Conservation (phyloP, 2,113 vertebrate species). For the Microtus pennsylvanicus region DNA sequence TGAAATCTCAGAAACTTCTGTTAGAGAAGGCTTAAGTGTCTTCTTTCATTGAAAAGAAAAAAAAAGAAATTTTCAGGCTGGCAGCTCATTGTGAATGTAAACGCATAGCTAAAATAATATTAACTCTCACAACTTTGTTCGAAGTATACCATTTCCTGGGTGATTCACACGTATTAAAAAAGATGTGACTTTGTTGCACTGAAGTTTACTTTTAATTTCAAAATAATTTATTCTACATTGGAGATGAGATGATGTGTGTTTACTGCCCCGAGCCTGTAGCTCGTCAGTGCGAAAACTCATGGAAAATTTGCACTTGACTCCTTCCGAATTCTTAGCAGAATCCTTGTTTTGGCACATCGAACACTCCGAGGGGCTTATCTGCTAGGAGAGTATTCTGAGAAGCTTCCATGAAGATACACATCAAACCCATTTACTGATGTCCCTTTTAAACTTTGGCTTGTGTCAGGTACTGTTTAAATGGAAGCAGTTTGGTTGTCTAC, state of each 20-base stretch:
- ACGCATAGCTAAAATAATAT: conserved; percentile 62
- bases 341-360: conserved; percentile 21
- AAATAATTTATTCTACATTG: conserved; percentile 48
- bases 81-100: conserved; percentile 52
- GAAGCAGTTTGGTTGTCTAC: conserved; percentile 64
- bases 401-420: conserved; percentile 62
- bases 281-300: conserved; percentile 65
- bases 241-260: conserved; percentile 50
- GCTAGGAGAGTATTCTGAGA: conserved; percentile 71
- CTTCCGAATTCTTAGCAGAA: conserved; percentile 66
- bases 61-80: conserved; percentile 52
- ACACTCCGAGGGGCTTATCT: conserved; percentile 59
- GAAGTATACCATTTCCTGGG: conserved; percentile 65
- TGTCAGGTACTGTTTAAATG: conserved; percentile 46
- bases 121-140: conserved; percentile 59
- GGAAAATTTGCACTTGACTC: conserved; percentile 37
- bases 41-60: conserved; percentile 56
- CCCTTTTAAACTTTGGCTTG: conserved; percentile 27
- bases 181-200: conserved; percentile 40
- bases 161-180: conserved; percentile 56
- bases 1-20: conserved; percentile 35
- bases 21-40: conserved; percentile 38
- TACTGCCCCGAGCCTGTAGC: not conserved
- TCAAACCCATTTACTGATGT: conserved; percentile 36
- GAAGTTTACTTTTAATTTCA: conserved; percentile 68